Evolutionary conservation across 2,888 invertebrate species (phyloP).

Genomic region (Microplitis deprimator): DNA sequence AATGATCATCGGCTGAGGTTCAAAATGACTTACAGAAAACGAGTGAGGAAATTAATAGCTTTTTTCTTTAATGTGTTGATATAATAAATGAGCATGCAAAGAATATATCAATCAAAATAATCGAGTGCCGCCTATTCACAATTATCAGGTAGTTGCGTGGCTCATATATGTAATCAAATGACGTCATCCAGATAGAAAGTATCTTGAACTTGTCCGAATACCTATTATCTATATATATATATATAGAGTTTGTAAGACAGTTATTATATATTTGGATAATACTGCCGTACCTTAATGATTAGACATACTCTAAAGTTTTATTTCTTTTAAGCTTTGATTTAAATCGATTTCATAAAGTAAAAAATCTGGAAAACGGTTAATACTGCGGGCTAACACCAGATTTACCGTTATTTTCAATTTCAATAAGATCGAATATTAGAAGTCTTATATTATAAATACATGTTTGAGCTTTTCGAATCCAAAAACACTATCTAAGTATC

Average conservation of each 20-base stretch:
- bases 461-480: too few species aligned
- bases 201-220: constrained; percentile 1
- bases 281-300: too few species aligned
- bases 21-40: neutral
- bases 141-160: constrained; percentile 1
- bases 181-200: neutral
- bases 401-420: too few species aligned
- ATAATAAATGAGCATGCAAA: constrained; percentile 31
- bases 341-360: too few species aligned
- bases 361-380: too few species aligned
- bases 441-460: too few species aligned
- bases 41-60: neutral
- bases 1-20: neutral
- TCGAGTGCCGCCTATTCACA: constrained; percentile 7
- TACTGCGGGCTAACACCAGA: too few species aligned
- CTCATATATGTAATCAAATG: neutral
- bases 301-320: too few species aligned
- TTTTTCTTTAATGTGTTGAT: constrained; percentile 13
- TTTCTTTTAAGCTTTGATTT: too few species aligned
- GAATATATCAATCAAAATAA: constrained; percentile 22
- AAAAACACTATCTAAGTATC: too few species aligned
- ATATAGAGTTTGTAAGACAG: neutral
- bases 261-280: too few species aligned
- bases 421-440: too few species aligned
- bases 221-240: neutral